Percentiles rank a stretch among this genome's conserved stretches.
Conservation (phyloP, 2,113 vertebrate genomes). For the Muscicapa adusta region DNA sequence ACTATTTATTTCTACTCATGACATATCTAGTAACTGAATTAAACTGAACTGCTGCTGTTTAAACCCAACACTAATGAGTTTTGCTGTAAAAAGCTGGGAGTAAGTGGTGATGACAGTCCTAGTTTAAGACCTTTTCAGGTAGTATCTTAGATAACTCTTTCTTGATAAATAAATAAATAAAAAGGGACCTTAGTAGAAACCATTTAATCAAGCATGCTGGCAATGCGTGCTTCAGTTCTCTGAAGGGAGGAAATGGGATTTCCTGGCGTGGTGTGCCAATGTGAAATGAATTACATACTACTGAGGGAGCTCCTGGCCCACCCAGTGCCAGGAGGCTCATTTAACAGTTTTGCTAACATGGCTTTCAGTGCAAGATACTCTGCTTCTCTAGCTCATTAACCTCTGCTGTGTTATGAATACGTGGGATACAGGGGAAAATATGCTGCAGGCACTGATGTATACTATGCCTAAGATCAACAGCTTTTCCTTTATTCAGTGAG, state of each 20-base stretch:
- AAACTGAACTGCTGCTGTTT: background rate
- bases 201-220: background rate
- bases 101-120: background rate
- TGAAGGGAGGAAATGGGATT: constrained; percentile 28
- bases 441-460: background rate
- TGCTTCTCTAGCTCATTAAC: background rate
- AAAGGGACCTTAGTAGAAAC: background rate
- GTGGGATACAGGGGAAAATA: background rate
- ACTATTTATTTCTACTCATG: constrained; percentile 2
- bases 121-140: background rate
- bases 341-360: background rate
- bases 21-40: background rate
- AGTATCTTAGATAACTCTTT: background rate
- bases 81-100: background rate
- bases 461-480: background rate
- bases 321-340: background rate
- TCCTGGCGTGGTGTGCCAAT: background rate
- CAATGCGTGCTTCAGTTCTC: background rate
- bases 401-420: background rate
- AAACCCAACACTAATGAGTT: background rate
- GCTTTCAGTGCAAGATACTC: background rate
- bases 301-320: background rate
- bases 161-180: background rate
- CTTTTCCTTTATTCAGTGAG: background rate
- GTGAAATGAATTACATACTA: background rate